These are phyloP conservation scores for Coreius guichenoti DNA, from an alignment of 2,797 vertebrate genomes.

Conservation along the genomic window DNA sequence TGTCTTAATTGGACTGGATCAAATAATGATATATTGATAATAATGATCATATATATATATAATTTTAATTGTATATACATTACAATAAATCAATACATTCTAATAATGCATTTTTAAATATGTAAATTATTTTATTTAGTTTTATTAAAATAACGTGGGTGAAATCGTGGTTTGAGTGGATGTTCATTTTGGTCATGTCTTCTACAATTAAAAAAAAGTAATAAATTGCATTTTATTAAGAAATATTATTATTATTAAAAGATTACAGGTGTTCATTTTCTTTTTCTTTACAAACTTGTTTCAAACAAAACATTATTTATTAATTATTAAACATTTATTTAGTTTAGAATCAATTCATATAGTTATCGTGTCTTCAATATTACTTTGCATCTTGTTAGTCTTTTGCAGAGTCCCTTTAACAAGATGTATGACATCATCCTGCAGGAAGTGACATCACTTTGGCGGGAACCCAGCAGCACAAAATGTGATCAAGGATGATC, in stretches of 20 bases:
- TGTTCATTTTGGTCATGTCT: neutral
- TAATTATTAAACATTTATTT: neutral
- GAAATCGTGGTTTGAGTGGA: neutral
- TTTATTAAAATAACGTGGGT: neutral
- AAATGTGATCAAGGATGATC: too few relatives aligned
- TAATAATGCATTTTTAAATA: neutral
- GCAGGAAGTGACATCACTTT: constrained; percentile 9
- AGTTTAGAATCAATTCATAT: neutral
- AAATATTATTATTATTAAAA: neutral
- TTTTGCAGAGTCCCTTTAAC: neutral
- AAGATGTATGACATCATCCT: neutral
- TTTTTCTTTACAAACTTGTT: too few relatives aligned
- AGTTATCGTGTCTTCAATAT: neutral
- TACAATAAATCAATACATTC: too few relatives aligned
- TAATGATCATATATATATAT: too few relatives aligned
- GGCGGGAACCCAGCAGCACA: neutral
- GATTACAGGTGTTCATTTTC: neutral
- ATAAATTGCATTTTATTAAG: too few relatives aligned
- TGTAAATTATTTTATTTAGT: neutral
- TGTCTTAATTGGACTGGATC: neutral
- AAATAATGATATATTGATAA: too few relatives aligned
- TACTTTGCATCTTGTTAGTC: neutral
- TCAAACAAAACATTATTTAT: too few relatives aligned
- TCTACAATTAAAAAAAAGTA: too few relatives aligned
- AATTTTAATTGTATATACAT: too few relatives aligned